phyloP scores from a whole-genome alignment of 2,888 invertebrate species.

The Nymphalis polychloros region DNA sequence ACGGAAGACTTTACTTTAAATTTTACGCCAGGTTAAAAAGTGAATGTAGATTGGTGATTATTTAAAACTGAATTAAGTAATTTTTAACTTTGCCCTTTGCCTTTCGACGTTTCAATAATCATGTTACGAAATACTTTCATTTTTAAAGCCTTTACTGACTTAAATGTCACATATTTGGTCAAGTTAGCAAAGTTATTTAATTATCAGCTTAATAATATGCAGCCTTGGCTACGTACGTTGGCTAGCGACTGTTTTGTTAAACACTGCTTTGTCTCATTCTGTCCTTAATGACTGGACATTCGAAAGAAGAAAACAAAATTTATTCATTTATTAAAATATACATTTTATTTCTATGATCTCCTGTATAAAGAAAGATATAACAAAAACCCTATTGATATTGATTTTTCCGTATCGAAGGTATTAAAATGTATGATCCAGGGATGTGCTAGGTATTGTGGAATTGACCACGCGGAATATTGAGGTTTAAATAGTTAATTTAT shows the following conservation, averaged over 20 bases:
- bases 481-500: no score
- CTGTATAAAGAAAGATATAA: no score
- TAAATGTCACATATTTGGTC: constrained; percentile 33
- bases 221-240: not conserved
- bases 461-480: no score
- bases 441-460: no score
- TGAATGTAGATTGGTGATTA: constrained; percentile 14
- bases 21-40: constrained; percentile 20
- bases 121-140: constrained; percentile 14
- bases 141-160: constrained; percentile 23
- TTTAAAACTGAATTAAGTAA: constrained; percentile 25
- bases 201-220: constrained; percentile 7
- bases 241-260: not conserved
- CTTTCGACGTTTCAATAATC: constrained; percentile 26
- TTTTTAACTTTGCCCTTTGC: constrained; percentile 33
- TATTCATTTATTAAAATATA: no score
- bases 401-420: no score
- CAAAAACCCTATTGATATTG: no score
- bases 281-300: no score
- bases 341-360: no score
- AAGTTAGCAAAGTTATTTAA: constrained; percentile 24
- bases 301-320: no score
- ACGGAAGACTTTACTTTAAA: constrained; percentile 27
- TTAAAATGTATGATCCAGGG: no score
- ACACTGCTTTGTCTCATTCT: no score